Evolutionary conservation across 2,888 invertebrate genomes (phyloP), one percentile per base, ranked within the genome.

Genomic region (Bursaphelenchus okinawaensis): DNA sequence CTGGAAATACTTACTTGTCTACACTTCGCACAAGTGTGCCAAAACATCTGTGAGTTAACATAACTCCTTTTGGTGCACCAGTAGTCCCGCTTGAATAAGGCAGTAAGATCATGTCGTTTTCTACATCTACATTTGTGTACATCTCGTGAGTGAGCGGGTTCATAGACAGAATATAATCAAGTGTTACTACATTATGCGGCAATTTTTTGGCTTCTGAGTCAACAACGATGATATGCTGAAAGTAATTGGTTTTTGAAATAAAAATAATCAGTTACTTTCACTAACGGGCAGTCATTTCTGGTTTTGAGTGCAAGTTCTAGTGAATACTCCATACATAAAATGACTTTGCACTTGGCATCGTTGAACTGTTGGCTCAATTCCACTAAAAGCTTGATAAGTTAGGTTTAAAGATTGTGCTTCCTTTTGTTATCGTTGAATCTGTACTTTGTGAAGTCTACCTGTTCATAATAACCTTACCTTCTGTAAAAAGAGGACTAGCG

Each of bases 401-500:
- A 16, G 19, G 19, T 12, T 40, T 40, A 16, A 16, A 40, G 50
- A 40, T 19, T 12, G 19, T 40, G 9, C 19, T 40, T 40, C 19
- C 50, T 19, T 12, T 40, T 40, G 9, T 40, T 40, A 16, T 40
- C 50, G 50, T 19, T 40, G 19, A 16, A 40, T 9, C 9, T 19
- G 19, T 40, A 19, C 19, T 19, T 12, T 12, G 9, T 40, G 50
- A 40, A 40, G 19, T 24, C n/a, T 22, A 8, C 2, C 2, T 54
- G 27, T 54, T 54, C 1, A n/a, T 24, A 24, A 54, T 4, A 20
- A 63, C 24, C 76, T 64, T 62, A 75, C 78, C 72, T 31, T 78
- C 72, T 23, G 76, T 80, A 50, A 74, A 79, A 19, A 72, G 65
- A 6, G 72, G 67, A 26, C 75, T 79, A n/a, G 77, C 79, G n/a